A percentile compares a stretch with the other conserved stretches of the same genome.
Conservation (phyloP, 2,888 invertebrate genomes). For the Timandra comae region DNA sequence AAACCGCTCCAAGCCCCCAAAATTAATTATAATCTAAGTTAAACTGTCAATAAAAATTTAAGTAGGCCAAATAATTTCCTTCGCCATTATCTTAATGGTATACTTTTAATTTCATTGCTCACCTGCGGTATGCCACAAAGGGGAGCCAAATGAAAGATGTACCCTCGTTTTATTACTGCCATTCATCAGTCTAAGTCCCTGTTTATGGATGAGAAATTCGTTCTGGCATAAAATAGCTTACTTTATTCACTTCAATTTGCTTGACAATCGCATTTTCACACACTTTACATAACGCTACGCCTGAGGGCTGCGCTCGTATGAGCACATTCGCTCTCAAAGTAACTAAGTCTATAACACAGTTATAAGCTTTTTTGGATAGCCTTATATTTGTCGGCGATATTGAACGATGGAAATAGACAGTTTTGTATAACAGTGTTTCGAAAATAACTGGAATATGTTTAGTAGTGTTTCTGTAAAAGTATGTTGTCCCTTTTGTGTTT, state of each 20-base stretch:
- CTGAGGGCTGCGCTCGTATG: conserved; percentile 13
- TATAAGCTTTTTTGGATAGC: neutral
- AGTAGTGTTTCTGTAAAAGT: too few species aligned
- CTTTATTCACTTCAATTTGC: conserved; percentile 26
- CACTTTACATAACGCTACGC: conserved; percentile 15
- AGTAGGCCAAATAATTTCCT: conserved; percentile 8
- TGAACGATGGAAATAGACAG: too few species aligned
- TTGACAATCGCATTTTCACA: conserved; percentile 22
- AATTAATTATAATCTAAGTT: neutral
- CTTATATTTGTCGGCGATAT: neutral
- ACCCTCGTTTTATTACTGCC: conserved; percentile 31
- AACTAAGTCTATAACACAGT: conserved; percentile 12
- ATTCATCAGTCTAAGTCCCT: conserved; percentile 32
- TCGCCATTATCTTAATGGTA: conserved; percentile 18
- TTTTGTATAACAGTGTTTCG: too few species aligned
- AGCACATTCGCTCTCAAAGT: conserved; percentile 4
- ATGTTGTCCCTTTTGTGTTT: too few species aligned
- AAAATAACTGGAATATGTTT: too few species aligned
- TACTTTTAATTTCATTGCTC: conserved; percentile 28
- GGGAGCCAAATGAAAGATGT: conserved; percentile 29
- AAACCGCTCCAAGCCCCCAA: too few species aligned
- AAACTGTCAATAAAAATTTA: too few species aligned
- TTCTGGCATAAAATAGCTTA: conserved; percentile 16
- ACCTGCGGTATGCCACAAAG: conserved; percentile 31
- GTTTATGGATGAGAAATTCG: conserved; percentile 20